Evolutionary conservation across 2,113 vertebrate species (phyloP), one percentile per base, ranked within the genome.

Genomic region (Monopterus albus): DNA sequence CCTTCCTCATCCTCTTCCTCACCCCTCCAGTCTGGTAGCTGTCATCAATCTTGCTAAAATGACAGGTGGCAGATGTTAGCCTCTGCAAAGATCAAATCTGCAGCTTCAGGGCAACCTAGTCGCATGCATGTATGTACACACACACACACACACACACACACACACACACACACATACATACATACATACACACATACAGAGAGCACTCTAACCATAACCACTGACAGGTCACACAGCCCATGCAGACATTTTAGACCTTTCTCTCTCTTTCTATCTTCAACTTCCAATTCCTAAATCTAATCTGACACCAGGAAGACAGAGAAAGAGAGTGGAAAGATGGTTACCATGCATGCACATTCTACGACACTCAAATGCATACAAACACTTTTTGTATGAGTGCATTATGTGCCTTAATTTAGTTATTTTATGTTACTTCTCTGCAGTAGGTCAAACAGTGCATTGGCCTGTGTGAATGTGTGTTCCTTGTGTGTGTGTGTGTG

Each of bases 61-160:
- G 98, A 97, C 98, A 98, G 96, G 92, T 94, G 96, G 97, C 98
- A 99, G 97, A 99, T 99, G 97, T 98, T 98, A 97, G 96, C 96
- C 96, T 98, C 98, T 98, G 94, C 95, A 97, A 96, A 97, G 96
- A 98, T 98, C 96, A 97, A 95, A 97, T 96, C 95, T 92, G 90
- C 95, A 93, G 96, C 96, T 98, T 90, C 92, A 91, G 96, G 96
- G 95, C 93, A 92, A 91, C 94, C 96, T 93, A 95, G 93, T 91
- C 91, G 90, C 92, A 94, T 72, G 88, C 79, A 64, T 20, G 47
- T 87, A 90, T 71, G 86, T 87, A 84, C 89, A 92, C 40, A 53
- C 72, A 51, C 18, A 53, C 43, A 36, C 47, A 29, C 31, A 46
- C 62, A 65, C 56, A 61, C 57, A 46, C 58, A 35, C 55, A 38